Evolutionary conservation across 2,113 vertebrate genomes (phyloP), one percentile per base, ranked within the genome.

Genomic region (Gnathonemus longibarbis): DNA sequence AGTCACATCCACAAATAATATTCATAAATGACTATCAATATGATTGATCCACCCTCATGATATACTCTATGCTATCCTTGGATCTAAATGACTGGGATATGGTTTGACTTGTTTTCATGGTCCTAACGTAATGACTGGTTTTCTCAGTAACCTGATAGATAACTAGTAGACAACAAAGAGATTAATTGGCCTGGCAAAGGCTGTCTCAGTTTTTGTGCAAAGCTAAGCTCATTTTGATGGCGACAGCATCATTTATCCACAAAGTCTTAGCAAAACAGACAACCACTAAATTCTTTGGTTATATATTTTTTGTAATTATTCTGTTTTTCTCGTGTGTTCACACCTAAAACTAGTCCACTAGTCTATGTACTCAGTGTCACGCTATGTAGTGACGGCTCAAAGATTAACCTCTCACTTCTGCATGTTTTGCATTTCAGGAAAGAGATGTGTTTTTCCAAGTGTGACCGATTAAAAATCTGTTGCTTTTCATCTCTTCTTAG

Each of bases 371-470:
- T 90, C 42, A 53, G 74, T 80, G 74, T 39, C 74, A 80, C 4
- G 35, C 35, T 17, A 35, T 42, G 74, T 2, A 49, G 70, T 88
- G 62, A 77, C 91, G 70, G 90, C 86, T 50, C 48, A 3, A 91
- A 93, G 88, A 93, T 88, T 91, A 91, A 85, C 91, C 91, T 91
- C 90, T 90, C 83, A 53, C 92, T 91, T 89, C 85, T 49, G 90
- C 89, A 58, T 89, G 90, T 91, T 95, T 93, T 94, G 93, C 91
- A 94, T 94, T 94, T 95, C 92, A 94, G 94, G 93, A 91, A 93
- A 89, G 42, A 90, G 77, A 70, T 86, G 70, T 91, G 91, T 88
- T 93, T 94, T 93, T 94, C 91, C 92, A 91, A 93, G 93, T 94
- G 93, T 92, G 91, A 93, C 94, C 93, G 94, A 95, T 94, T 95